Conservation (phyloP, 1,140 invertebrate genomes). For the Ips typographus region DNA sequence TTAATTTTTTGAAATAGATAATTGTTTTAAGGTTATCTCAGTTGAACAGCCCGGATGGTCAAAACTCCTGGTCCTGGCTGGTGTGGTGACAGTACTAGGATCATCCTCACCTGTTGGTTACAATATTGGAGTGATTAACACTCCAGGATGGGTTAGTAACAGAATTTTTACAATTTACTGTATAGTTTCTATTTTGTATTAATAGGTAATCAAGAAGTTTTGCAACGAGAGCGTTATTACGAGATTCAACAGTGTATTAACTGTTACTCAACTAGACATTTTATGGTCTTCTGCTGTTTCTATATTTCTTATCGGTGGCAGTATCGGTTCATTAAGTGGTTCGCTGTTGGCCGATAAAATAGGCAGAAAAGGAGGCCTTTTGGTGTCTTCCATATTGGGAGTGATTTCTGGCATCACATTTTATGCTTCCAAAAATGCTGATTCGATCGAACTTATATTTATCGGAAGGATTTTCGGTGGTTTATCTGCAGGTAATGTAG, state of each 20-base stretch:
- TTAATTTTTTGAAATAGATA: too few species aligned
- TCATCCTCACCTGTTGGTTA: constrained; percentile 85
- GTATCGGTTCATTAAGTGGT: constrained; percentile 69
- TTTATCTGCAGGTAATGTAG: constrained; percentile 59
- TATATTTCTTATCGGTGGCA: constrained; percentile 76
- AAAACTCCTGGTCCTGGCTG: constrained; percentile 61
- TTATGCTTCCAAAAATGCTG: constrained; percentile 58
- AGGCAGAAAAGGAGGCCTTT: constrained; percentile 64
- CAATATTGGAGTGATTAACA: constrained; percentile 87
- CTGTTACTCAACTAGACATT: constrained; percentile 58
- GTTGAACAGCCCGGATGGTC: constrained; percentile 54
- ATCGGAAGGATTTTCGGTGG: constrained; percentile 72
- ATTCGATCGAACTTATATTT: constrained; percentile 74
- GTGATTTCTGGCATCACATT: constrained; percentile 65
- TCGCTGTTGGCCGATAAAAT: constrained; percentile 69
- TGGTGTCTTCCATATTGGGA: constrained; percentile 56
- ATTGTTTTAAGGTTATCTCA: constrained; percentile 37
- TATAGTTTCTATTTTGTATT: constrained; percentile 21
- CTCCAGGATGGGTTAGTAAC: constrained; percentile 69
- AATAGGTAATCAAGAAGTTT: constrained; percentile 70
- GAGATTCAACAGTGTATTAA: constrained; percentile 59
- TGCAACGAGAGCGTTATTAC: constrained; percentile 66
- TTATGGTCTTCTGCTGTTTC: constrained; percentile 81
- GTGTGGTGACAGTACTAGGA: constrained; percentile 71
- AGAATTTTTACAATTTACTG: not conserved